A percentile compares a stretch with the other conserved stretches of the same genome.
These are phyloP conservation scores for Lepidocyrtinus sp. DNA, from an alignment of 2,888 invertebrate species.

Conservation along the genomic window DNA sequence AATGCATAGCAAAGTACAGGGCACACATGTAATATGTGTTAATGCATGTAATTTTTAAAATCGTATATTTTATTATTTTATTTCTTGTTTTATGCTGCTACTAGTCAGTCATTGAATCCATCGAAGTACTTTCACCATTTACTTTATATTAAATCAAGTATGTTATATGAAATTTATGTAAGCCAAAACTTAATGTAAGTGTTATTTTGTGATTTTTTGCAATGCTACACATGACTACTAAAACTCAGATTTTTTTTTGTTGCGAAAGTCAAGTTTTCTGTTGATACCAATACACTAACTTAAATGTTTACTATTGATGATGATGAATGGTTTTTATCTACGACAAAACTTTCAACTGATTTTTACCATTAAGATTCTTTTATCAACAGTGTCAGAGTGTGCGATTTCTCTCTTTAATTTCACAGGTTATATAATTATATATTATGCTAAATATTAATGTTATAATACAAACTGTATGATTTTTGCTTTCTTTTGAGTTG, in stretches of 20 bases:
- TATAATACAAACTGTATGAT: neutral
- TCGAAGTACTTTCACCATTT: slow-evolving; percentile 59
- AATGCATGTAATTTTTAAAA: slow-evolving; percentile 40
- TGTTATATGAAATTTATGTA: neutral
- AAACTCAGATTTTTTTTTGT: neutral
- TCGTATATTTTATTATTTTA: slow-evolving; percentile 55
- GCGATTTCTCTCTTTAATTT: slow-evolving; percentile 21
- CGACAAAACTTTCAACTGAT: neutral
- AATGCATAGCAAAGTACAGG: slow-evolving; percentile 42
- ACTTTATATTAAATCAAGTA: slow-evolving; percentile 36
- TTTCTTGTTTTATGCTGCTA: slow-evolving; percentile 57
- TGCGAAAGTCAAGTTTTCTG: neutral
- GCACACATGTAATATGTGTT: slow-evolving; percentile 34
- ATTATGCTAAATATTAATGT: neutral
- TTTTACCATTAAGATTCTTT: neutral
- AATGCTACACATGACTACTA: neutral
- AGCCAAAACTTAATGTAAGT: neutral
- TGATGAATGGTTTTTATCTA: neutral
- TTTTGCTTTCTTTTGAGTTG: slow-evolving; percentile 39
- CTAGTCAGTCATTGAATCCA: slow-evolving; percentile 61
- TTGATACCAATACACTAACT: neutral
- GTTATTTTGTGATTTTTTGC: neutral
- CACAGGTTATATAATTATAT: neutral
- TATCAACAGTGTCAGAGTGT: neutral
- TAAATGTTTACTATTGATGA: neutral